These are phyloP conservation scores for Julus scandinavius DNA, from an alignment of 2,888 invertebrate species.

Conservation along the genomic window DNA sequence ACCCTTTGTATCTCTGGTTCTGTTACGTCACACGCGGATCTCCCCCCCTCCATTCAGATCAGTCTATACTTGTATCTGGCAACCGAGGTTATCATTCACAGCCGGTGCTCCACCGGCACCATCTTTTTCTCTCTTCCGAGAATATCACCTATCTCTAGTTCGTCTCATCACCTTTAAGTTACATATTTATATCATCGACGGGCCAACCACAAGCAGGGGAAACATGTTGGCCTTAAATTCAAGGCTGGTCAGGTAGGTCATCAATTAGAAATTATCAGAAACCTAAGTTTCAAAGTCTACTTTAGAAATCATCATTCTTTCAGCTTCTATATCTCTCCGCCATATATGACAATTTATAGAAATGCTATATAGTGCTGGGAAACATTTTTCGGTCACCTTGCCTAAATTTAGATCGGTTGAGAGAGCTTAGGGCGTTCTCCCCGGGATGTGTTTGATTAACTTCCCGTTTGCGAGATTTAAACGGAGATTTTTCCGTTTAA, in stretches of 20 bases:
- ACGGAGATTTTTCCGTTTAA: too few relatives aligned
- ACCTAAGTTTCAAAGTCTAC: too few relatives aligned
- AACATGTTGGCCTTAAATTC: conserved; percentile 8
- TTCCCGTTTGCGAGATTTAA: too few relatives aligned
- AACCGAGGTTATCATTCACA: background rate
- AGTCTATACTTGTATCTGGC: background rate
- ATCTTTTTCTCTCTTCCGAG: background rate
- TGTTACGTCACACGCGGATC: background rate
- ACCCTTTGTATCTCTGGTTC: background rate
- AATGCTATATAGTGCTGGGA: background rate
- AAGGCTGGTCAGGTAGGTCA: conserved; percentile 7
- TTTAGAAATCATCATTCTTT: background rate
- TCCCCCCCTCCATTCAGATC: background rate
- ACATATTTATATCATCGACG: background rate
- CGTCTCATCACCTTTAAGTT: background rate
- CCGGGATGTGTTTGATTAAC: background rate
- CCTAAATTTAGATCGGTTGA: background rate
- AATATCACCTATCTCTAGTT: too few relatives aligned
- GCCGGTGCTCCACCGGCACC: background rate
- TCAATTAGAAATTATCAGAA: too few relatives aligned
- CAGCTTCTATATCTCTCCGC: background rate
- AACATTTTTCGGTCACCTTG: background rate
- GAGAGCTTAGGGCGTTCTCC: background rate
- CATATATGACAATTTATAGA: too few relatives aligned
- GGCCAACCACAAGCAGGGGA: background rate